Conservation (phyloP, 1,140 invertebrate genomes). For the Spodoptera frugiperda region DNA sequence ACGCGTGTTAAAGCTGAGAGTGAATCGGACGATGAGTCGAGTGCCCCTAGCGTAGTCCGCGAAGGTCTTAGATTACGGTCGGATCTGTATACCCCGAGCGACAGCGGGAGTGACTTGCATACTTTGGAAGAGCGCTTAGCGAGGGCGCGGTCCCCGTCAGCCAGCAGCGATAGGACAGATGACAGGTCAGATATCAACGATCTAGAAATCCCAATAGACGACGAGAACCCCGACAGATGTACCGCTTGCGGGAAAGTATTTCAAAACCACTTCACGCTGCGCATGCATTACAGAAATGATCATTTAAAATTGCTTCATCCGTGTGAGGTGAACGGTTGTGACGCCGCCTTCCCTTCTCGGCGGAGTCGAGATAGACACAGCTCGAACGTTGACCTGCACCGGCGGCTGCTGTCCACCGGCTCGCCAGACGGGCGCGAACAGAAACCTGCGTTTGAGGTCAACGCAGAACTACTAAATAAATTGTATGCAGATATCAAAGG, state of each 20-base stretch:
- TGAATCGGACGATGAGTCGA: conserved; percentile 82
- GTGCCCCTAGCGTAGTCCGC: conserved; percentile 78
- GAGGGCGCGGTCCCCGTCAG: conserved; percentile 86
- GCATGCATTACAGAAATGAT: conserved; percentile 97
- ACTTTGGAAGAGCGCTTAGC: conserved; percentile 77
- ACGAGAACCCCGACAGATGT: conserved; percentile 93
- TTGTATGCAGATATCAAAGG: conserved; percentile 91
- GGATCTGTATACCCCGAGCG: conserved; percentile 83
- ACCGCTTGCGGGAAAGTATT: conserved; percentile 96
- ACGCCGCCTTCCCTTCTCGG: conserved; percentile 97
- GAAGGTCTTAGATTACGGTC: conserved; percentile 83
- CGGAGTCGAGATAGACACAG: conserved; percentile 96
- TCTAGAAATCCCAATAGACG: conserved; percentile 92
- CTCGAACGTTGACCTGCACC: conserved; percentile 95
- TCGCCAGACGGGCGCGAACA: conserved; percentile 85
- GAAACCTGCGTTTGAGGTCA: conserved; percentile 89
- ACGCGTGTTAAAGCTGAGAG: conserved; percentile 79
- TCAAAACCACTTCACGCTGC: conserved; percentile 96
- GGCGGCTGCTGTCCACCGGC: conserved; percentile 92
- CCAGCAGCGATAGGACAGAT: conserved; percentile 85
- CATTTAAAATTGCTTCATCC: conserved; percentile 97
- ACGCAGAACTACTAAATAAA: conserved; percentile 93
- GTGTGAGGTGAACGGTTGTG: conserved; percentile 96
- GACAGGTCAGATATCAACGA: conserved; percentile 88
- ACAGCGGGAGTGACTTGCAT: conserved; percentile 82